phyloP scores from a whole-genome alignment of 1,140 invertebrate genomes.

The Arctopsyche grandis region DNA sequence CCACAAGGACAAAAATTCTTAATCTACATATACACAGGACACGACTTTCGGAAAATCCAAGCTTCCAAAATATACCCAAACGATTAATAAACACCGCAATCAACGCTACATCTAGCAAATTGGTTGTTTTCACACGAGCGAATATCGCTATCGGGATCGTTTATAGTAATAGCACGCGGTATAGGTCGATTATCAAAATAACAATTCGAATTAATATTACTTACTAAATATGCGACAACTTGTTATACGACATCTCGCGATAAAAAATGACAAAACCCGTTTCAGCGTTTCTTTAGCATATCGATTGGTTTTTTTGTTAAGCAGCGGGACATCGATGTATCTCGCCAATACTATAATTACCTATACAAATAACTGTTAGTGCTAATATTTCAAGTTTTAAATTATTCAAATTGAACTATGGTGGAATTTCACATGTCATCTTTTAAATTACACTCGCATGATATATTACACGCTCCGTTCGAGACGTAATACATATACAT shows the following conservation, averaged over 20 bases:
- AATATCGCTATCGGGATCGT: no score
- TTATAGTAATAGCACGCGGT: no score
- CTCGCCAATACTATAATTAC: conserved; percentile 16
- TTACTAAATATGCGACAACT: no score
- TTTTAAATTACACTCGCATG: neutral
- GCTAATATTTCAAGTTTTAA: conserved; percentile 14
- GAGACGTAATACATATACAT: no score
- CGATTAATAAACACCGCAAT: no score
- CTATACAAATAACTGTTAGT: conserved; percentile 25
- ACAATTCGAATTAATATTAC: no score
- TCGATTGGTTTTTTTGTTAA: conserved; percentile 22
- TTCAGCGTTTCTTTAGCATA: neutral
- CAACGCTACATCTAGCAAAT: no score
- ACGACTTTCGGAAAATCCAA: neutral
- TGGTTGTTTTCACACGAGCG: no score
- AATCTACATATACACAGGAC: neutral
- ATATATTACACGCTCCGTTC: no score
- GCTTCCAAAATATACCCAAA: no score
- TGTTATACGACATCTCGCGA: no score
- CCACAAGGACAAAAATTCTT: neutral
- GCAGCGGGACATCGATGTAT: neutral
- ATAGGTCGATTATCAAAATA: no score
- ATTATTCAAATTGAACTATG: conserved; percentile 21
- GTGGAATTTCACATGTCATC: neutral
- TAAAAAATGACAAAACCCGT: neutral